Conservation (phyloP, 2,888 invertebrate genomes). For the Andrena trimmerana region DNA sequence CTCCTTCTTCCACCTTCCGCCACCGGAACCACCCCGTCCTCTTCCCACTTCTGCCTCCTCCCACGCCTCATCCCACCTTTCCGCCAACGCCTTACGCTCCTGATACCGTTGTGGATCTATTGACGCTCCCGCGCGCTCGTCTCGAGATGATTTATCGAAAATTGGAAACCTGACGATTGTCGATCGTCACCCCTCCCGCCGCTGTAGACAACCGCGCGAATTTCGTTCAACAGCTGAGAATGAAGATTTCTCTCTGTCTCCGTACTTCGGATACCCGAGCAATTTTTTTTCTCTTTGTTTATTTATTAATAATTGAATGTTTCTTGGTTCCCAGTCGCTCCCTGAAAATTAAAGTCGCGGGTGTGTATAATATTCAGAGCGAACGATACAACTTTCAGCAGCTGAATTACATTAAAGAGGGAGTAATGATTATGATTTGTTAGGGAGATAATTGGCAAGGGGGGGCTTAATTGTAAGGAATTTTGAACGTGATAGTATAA, state of each 20-base stretch:
- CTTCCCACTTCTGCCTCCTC: slow-evolving; percentile 63
- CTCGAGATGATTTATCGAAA: slow-evolving; percentile 75
- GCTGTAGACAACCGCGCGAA: slow-evolving; percentile 35
- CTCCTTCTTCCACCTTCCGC: slow-evolving; percentile 72
- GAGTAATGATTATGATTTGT: no score
- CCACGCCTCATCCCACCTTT: slow-evolving; percentile 69
- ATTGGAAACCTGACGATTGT: slow-evolving; percentile 73
- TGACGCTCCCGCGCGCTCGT: slow-evolving; percentile 69
- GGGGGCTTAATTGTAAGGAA: no score
- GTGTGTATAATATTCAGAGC: neutral
- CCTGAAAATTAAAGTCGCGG: neutral
- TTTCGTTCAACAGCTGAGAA: slow-evolving; percentile 28
- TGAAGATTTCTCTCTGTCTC: slow-evolving; percentile 5
- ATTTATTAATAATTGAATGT: neutral
- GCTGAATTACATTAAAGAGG: no score
- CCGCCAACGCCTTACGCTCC: slow-evolving; percentile 73
- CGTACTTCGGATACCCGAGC: neutral
- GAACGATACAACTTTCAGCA: neutral
- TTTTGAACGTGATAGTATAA: no score
- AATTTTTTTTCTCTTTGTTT: neutral
- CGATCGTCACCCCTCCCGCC: slow-evolving; percentile 64
- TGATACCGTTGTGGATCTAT: slow-evolving; percentile 72
- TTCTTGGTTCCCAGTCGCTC: neutral
- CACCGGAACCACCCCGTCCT: slow-evolving; percentile 73
- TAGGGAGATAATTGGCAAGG: no score